Evolutionary conservation across 1,140 invertebrate genomes (phyloP).

Genomic region (Apis cerana): DNA sequence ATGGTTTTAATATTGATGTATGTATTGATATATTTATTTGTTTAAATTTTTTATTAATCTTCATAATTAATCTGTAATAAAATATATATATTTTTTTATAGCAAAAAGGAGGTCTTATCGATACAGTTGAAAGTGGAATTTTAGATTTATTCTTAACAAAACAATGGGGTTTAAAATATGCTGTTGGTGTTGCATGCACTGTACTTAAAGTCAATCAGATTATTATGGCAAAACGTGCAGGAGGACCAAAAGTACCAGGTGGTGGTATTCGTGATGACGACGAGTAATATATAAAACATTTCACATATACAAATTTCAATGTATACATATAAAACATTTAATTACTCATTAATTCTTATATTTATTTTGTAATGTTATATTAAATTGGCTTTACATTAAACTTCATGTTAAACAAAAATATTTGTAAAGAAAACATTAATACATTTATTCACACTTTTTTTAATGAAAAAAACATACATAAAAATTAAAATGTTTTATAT

Average conservation of each 20-base stretch:
- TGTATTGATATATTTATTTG: constrained; percentile 84
- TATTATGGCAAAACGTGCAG: constrained; percentile 98
- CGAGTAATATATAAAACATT: constrained; percentile 74
- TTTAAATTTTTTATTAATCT: background rate
- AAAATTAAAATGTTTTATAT: constrained; percentile 17
- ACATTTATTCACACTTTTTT: background rate
- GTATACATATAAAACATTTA: background rate
- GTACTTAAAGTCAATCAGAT: constrained; percentile 99
- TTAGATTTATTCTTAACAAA: constrained; percentile 94
- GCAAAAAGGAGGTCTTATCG: constrained; percentile 85
- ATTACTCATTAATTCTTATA: constrained; percentile 23
- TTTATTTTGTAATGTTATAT: constrained; percentile 43
- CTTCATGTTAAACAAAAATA: constrained; percentile 1
- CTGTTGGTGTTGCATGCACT: constrained; percentile 94
- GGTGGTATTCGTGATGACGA: constrained; percentile 88
- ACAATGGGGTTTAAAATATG: constrained; percentile 97
- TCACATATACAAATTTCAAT: background rate
- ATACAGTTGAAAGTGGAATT: constrained; percentile 89
- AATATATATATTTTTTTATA: constrained; percentile 68
- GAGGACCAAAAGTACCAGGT: constrained; percentile 93
- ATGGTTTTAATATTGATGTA: constrained; percentile 95
- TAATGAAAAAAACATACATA: constrained; percentile 20
- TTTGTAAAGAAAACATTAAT: constrained; percentile 7
- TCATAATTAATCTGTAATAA: constrained; percentile 9
- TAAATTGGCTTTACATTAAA: constrained; percentile 1